Evolutionary conservation across 2,797 vertebrate species (phyloP), one percentile per base, ranked within the genome.

Genomic region (Pogonophryne albipinna): DNA sequence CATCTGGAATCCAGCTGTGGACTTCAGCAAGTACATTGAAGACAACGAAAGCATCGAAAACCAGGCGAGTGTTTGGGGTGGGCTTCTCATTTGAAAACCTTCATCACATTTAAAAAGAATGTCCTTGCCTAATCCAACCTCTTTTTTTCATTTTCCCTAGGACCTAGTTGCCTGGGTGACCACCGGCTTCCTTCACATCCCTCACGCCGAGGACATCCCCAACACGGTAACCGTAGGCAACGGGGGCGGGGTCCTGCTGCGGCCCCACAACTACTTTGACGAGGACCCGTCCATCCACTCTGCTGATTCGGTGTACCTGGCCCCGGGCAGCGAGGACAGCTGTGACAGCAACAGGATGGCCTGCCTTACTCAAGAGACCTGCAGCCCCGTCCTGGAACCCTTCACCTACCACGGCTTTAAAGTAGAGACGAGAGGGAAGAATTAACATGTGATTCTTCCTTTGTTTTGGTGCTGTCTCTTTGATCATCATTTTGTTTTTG

Each of bases 121-220:
- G 13, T 27, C 13, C 20, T 27, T 13, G n/a, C 12, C 20, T 27
- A 20, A 53, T 23, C 23, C 6, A 19, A 6, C 20, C 10, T 0
- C 34, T n/a, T 41, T 19, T 58, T 1, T 58, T 58, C 0, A 58
- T 19, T 41, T 19, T 7, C 17, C 34, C 2, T 11, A 98, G 98
- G 97, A 99, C 66, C 86, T 99, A 88, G 97, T 99, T 2, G 97
- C 97, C 76, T 99, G 97, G 98, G 93, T 99, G 72, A 96, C 96
- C 0, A 91, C 95, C 0, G 97, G 97, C 0, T 99, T 98, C 88
- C 95, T 99, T 59, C 98, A 99, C 2, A 91, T 98, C 65, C 97
- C 97, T 3, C 96, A 97, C 0, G 81, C 97, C 0, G 97, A 99
- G 87, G 97, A 99, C 16, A 85, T 98, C 64, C 98, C 97, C 77